A percentile compares a stretch with the other conserved stretches of the same genome.
phyloP scores from a whole-genome alignment of 2,797 vertebrate genomes.

The Poeciliopsis turneri region DNA sequence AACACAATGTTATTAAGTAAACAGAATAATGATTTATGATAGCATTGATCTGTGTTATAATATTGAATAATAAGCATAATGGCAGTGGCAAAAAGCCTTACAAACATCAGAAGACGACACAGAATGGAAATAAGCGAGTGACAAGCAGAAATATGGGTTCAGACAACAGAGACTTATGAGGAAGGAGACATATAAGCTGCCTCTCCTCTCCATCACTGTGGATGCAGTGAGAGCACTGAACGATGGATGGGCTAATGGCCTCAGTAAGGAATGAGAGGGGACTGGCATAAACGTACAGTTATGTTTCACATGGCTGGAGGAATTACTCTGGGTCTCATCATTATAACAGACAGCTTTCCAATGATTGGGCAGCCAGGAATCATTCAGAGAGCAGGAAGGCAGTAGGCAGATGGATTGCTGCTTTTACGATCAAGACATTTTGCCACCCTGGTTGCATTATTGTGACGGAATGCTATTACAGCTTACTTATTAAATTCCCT shows the following conservation, averaged over 20 bases:
- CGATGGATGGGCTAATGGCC: constrained; percentile 3
- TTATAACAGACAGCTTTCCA: constrained; percentile 12
- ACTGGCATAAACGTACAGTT: background rate
- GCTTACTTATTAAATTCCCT: constrained; percentile 2
- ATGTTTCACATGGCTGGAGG: constrained; percentile 7
- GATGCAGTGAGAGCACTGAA: constrained; percentile 6
- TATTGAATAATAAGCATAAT: background rate
- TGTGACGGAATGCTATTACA: background rate
- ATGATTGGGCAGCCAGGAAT: constrained; percentile 13
- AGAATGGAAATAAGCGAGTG: background rate
- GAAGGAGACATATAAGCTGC: constrained; percentile 1
- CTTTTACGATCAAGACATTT: constrained; percentile 10
- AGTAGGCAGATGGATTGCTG: constrained; percentile 11
- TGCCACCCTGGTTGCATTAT: constrained; percentile 8
- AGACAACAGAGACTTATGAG: constrained; percentile 7
- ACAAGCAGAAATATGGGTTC: background rate
- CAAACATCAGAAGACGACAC: background rate
- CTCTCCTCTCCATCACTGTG: background rate
- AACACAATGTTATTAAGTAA: background rate
- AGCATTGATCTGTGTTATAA: background rate
- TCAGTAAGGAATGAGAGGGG: background rate
- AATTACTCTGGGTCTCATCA: constrained; percentile 11
- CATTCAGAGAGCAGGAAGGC: constrained; percentile 1
- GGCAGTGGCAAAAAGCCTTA: background rate
- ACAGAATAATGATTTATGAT: background rate